Conservation (phyloP, 2,888 invertebrate genomes). For the Stenoptilia bipunctidactyla region DNA sequence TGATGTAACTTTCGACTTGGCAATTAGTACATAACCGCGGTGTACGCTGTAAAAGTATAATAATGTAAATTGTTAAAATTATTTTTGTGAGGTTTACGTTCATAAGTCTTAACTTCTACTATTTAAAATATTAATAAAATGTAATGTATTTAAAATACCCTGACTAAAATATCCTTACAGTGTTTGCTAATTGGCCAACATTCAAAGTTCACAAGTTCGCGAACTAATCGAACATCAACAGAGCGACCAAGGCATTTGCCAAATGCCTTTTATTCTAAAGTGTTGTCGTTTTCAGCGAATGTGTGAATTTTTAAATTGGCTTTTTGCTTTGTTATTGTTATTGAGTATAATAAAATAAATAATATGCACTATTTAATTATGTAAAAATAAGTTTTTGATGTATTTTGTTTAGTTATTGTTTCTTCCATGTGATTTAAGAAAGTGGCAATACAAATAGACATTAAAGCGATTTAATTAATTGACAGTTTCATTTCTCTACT, state of each 20-base stretch:
- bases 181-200: too few relatives aligned
- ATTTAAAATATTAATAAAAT: slow-evolving; percentile 4
- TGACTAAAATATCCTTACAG: too few relatives aligned
- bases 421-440: slow-evolving; percentile 65
- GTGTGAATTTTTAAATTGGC: slow-evolving; percentile 23
- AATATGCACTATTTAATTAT: slow-evolving; percentile 51
- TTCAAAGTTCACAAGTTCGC: too few relatives aligned
- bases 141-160: too few relatives aligned
- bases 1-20: too few relatives aligned
- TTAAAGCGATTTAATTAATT: slow-evolving; percentile 23
- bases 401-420: slow-evolving; percentile 58
- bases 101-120: background rate
- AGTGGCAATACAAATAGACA: slow-evolving; percentile 59
- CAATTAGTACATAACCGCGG: too few relatives aligned
- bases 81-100: too few relatives aligned
- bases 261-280: slow-evolving; percentile 7
- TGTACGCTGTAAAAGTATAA: too few relatives aligned
- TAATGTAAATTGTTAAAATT: too few relatives aligned
- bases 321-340: slow-evolving; percentile 63
- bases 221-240: too few relatives aligned
- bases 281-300: slow-evolving; percentile 8
- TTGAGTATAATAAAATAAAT: slow-evolving; percentile 23
- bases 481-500: too few relatives aligned
- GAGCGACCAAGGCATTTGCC: too few relatives aligned
- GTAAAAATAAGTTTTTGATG: slow-evolving; percentile 44